Evolutionary conservation across 92 coral and sea anemone species (phyloP).

Genomic region (Heteractis magnifica): DNA sequence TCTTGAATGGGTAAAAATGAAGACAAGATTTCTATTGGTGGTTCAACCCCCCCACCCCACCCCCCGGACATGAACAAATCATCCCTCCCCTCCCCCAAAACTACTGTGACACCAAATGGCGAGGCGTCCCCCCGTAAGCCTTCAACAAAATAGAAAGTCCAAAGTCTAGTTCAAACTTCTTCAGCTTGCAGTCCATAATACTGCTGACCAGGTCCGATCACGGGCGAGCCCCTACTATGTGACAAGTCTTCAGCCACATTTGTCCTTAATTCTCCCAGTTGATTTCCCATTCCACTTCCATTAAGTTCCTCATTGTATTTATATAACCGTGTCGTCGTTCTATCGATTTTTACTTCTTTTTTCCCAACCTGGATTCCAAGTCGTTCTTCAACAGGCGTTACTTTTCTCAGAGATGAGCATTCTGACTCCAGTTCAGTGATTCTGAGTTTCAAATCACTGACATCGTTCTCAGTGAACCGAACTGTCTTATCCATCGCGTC

Average conservation of each 20-base stretch:
- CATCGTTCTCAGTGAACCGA: slow-evolving; percentile 30
- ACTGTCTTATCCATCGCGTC: slow-evolving; percentile 16
- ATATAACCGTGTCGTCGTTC: neutral
- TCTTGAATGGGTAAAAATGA: too few species aligned
- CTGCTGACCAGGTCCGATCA: neutral
- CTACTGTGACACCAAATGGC: neutral
- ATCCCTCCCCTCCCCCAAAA: neutral
- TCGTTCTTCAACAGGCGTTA: neutral
- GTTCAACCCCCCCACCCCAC: too few species aligned
- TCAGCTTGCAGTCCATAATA: neutral
- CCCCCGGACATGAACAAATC: neutral
- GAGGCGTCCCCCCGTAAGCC: too few species aligned
- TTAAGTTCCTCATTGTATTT: too few species aligned
- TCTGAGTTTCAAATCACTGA: slow-evolving; percentile 30
- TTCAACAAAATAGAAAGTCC: neutral
- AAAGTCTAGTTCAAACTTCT: neutral
- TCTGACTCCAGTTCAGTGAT: slow-evolving; percentile 31
- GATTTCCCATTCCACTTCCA: neutral
- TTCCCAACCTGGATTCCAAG: neutral
- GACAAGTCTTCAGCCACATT: neutral
- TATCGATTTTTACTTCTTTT: neutral
- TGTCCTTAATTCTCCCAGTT: neutral
- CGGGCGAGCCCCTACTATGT: neutral
- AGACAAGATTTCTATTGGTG: too few species aligned
- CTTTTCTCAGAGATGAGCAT: slow-evolving; percentile 26